Evolutionary conservation across 2,888 invertebrate genomes (phyloP).

Genomic region (Ophioninae sp.): DNA sequence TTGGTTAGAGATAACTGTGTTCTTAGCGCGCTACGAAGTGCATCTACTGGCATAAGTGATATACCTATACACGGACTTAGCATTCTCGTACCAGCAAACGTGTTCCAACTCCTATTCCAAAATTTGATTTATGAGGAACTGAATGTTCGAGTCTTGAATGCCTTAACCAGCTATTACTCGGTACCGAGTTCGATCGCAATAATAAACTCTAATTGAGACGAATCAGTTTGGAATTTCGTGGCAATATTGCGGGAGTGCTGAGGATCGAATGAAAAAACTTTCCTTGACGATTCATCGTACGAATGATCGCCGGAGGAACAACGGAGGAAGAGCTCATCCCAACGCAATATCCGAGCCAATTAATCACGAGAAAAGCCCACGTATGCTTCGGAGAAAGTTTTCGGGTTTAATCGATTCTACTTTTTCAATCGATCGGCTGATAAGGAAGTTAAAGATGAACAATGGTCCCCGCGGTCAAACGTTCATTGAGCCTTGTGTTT

Average conservation of each 20-base stretch:
- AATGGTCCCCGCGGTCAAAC: not conserved
- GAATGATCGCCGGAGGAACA: not conserved
- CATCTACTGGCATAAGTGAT: not conserved
- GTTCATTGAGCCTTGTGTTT: not conserved
- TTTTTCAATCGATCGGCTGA: not conserved
- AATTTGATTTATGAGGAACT: not conserved
- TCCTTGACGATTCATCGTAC: not conserved
- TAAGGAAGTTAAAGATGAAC: not conserved
- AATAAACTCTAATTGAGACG: constrained; percentile 71
- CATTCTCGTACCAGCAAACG: not conserved
- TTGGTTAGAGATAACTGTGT: constrained; percentile 1
- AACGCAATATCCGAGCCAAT: not conserved
- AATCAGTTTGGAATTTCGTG: constrained; percentile 59
- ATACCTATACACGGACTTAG: not conserved
- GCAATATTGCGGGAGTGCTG: not conserved
- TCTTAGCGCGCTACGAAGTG: not conserved
- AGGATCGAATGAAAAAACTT: constrained; percentile 13
- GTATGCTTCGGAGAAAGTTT: not conserved
- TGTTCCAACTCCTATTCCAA: not conserved
- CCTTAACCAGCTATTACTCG: not conserved
- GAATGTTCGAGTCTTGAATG: not conserved
- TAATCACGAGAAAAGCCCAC: not conserved
- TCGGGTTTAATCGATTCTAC: not conserved
- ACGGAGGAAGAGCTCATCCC: not conserved
- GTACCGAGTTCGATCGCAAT: constrained; percentile 66